These are phyloP conservation scores for Takifugu flavidus DNA, from an alignment of 2,113 vertebrate genomes.

Conservation along the genomic window DNA sequence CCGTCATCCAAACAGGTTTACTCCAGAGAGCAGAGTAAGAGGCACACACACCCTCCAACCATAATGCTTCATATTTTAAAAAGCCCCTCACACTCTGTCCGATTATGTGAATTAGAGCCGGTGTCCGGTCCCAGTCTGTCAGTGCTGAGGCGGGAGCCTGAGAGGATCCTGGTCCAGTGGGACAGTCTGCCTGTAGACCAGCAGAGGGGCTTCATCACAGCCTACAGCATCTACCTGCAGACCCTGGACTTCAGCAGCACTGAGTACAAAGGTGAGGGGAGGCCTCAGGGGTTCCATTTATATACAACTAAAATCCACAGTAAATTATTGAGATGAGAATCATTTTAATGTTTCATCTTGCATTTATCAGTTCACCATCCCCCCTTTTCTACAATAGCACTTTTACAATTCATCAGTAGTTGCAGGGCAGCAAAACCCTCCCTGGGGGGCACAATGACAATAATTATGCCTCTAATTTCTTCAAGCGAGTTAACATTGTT, in stretches of 20 bases:
- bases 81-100: neutral
- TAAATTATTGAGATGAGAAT: no score
- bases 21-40: slow-evolving; percentile 66
- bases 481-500: no score
- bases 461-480: no score
- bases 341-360: no score
- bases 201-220: slow-evolving; percentile 68
- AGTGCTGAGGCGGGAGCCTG: slow-evolving; percentile 22
- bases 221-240: slow-evolving; percentile 63
- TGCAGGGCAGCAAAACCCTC: no score
- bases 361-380: no score
- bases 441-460: no score
- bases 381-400: no score
- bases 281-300: neutral
- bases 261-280: slow-evolving; percentile 44
- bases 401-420: no score
- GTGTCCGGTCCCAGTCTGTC: slow-evolving; percentile 44
- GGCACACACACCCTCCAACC: neutral
- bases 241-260: slow-evolving; percentile 20
- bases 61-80: no score
- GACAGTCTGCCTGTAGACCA: slow-evolving; percentile 50
- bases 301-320: no score
- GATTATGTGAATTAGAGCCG: slow-evolving; percentile 56
- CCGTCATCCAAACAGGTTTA: slow-evolving; percentile 58
- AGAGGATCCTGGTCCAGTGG: slow-evolving; percentile 57